Evolutionary conservation across 2,113 vertebrate species (phyloP).

Genomic region (Alaudala cheleensis): DNA sequence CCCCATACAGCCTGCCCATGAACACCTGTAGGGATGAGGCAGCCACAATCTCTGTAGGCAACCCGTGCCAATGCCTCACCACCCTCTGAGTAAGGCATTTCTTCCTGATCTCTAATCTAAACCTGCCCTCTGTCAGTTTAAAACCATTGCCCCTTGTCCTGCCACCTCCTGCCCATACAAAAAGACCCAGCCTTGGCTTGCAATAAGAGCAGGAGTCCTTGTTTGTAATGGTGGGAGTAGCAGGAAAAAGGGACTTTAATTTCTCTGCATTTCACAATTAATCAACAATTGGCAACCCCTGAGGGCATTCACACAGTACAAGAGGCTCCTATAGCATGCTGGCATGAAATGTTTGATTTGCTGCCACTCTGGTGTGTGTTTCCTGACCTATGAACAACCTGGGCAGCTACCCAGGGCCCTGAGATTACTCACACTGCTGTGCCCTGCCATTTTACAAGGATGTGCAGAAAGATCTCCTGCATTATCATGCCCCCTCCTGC

Average conservation of each 20-base stretch:
- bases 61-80: not conserved
- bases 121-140: not conserved
- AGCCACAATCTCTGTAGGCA: not conserved
- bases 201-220: not conserved
- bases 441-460: not conserved
- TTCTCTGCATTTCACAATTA: not conserved
- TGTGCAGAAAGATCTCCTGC: not conserved
- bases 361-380: not conserved
- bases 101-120: not conserved
- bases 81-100: not conserved
- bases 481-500: not conserved
- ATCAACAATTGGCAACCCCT: not conserved
- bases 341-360: not conserved
- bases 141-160: not conserved
- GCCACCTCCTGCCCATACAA: not conserved
- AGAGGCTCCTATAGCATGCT: not conserved
- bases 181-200: not conserved
- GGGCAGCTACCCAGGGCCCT: not conserved
- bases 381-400: not conserved
- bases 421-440: not conserved
- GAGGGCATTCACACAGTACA: not conserved
- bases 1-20: not conserved
- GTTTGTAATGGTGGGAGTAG: not conserved
- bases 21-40: not conserved
- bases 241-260: not conserved